Conservation (phyloP, 2,113 vertebrate species). For the Tamias sibiricus region DNA sequence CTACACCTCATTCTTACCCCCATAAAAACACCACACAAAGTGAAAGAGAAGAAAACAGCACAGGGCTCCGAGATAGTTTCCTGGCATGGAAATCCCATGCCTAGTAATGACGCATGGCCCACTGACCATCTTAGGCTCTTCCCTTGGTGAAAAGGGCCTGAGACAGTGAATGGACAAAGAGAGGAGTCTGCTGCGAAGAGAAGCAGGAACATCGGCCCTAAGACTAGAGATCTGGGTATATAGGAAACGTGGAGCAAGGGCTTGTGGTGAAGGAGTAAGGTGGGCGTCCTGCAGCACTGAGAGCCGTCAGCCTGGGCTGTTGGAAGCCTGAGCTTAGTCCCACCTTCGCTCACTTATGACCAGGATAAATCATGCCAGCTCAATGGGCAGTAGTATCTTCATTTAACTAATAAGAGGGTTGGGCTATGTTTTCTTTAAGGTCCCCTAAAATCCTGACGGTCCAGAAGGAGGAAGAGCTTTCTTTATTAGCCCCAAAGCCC, state of each 20-base stretch:
- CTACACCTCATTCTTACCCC: not conserved
- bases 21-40: not conserved
- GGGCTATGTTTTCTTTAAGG: too few relatives aligned
- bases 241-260: not conserved
- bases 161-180: not conserved
- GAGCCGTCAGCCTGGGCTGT: too few relatives aligned
- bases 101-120: not conserved
- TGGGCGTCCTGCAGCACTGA: fast-evolving
- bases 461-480: not conserved
- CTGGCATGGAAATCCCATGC: too few relatives aligned
- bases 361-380: not conserved
- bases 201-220: fast-evolving
- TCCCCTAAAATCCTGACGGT: not conserved
- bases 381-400: not conserved
- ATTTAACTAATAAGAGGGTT: not conserved
- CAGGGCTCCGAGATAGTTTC: too few relatives aligned
- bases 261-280: not conserved
- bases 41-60: not conserved
- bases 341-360: not conserved
- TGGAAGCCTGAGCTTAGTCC: not conserved
- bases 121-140: not conserved
- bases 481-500: not conserved
- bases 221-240: not conserved
- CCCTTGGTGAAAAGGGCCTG: too few relatives aligned
- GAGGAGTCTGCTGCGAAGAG: not conserved